Evolutionary conservation across 2,888 invertebrate genomes (phyloP).

Genomic region (Horisme vitalbata): DNA sequence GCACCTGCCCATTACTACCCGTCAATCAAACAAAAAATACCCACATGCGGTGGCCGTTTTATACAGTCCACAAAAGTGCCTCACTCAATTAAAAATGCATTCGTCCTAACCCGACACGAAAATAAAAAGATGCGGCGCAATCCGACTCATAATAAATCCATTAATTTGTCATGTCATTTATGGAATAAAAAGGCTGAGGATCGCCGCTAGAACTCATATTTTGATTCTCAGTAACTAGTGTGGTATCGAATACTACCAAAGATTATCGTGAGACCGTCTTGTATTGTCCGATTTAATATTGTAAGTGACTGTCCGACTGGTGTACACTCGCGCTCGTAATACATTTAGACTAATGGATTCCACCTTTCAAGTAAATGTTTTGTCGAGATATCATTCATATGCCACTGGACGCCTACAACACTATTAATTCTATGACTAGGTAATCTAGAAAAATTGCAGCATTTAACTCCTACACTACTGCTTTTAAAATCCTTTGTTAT

Average conservation of each 20-base stretch:
- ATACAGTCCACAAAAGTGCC: conserved; percentile 81
- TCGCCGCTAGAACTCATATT: conserved; percentile 25
- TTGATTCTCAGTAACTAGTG: conserved; percentile 66
- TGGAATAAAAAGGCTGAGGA: conserved; percentile 45
- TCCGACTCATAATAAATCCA: conserved; percentile 81
- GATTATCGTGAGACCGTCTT: conserved; percentile 62
- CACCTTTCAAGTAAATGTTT: conserved; percentile 15
- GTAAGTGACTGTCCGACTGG: conserved; percentile 62
- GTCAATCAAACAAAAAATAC: conserved; percentile 81
- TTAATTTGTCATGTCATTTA: conserved; percentile 83
- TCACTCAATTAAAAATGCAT: conserved; percentile 83
- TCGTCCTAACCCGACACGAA: conserved; percentile 75
- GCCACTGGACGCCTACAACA: conserved; percentile 15
- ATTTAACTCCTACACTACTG: conserved; percentile 8
- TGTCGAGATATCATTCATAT: conserved; percentile 19
- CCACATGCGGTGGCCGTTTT: conserved; percentile 78
- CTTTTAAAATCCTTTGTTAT: conserved; percentile 1
- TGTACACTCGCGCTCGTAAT: conserved; percentile 51
- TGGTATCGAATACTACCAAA: conserved; percentile 61
- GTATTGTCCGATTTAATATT: conserved; percentile 73
- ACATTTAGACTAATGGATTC: conserved; percentile 18
- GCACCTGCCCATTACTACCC: conserved; percentile 81
- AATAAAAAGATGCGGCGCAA: conserved; percentile 70
- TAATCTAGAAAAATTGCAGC: conserved; percentile 13
- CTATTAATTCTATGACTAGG: conserved; percentile 15